These are phyloP conservation scores for Eristalis pertinax DNA, from an alignment of 2,888 invertebrate species.

Conservation along the genomic window DNA sequence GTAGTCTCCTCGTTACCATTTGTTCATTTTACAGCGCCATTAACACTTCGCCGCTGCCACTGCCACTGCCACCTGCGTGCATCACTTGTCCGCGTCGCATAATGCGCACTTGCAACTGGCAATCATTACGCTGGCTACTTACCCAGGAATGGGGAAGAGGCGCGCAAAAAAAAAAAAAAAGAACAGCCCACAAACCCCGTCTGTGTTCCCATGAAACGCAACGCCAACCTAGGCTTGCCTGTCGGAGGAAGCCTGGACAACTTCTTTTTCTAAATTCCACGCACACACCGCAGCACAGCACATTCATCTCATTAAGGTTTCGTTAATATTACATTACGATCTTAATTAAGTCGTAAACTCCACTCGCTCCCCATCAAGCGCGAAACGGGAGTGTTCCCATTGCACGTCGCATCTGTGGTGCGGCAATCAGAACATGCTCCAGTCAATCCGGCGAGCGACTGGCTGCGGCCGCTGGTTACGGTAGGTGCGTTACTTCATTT, in stretches of 20 bases:
- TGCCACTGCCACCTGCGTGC: not conserved
- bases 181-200: not conserved
- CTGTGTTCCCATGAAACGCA: not conserved
- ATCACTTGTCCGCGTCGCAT: not conserved
- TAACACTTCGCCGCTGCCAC: not conserved
- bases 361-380: slow-evolving; percentile 41
- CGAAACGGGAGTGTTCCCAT: slow-evolving; percentile 69
- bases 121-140: not conserved
- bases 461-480: not conserved
- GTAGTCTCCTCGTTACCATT: not conserved
- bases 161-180: no score
- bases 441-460: not conserved
- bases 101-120: not conserved
- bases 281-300: not conserved
- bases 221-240: not conserved
- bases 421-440: not conserved
- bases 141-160: not conserved
- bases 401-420: not conserved
- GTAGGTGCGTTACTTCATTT: not conserved
- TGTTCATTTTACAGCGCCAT: not conserved
- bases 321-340: slow-evolving; percentile 65
- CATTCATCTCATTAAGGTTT: slow-evolving; percentile 63
- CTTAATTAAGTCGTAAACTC: slow-evolving; percentile 70
- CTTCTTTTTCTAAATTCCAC: not conserved
- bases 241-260: no score